Conservation (phyloP, 2,797 vertebrate genomes). For the Chlorospingus flavigularis region DNA sequence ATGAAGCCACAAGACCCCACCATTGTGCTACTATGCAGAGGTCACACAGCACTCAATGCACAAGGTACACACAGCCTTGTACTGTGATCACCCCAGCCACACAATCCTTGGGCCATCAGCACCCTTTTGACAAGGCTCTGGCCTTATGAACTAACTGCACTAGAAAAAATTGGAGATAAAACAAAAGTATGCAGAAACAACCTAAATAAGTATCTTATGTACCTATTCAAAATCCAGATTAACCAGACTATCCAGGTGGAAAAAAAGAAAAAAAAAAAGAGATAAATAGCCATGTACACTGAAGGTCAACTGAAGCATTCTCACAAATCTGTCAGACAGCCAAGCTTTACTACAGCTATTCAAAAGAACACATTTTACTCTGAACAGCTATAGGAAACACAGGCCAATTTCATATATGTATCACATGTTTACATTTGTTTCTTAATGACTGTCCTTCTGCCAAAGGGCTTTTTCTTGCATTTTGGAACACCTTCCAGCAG, state of each 20-base stretch:
- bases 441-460: not conserved
- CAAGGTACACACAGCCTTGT: not conserved
- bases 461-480: not conserved
- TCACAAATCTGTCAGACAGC: not conserved
- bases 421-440: not conserved
- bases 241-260: not conserved
- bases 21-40: not conserved
- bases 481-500: not conserved
- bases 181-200: not conserved
- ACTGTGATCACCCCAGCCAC: not conserved
- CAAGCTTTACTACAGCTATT: not conserved
- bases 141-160: not conserved
- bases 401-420: not conserved
- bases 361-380: not conserved
- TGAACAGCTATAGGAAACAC: rapidly evolving
- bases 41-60: not conserved
- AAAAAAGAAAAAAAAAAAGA: too few relatives aligned
- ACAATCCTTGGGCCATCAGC: not conserved
- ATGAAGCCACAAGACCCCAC: not conserved
- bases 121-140: not conserved
- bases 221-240: not conserved
- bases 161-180: not conserved
- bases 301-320: not conserved
- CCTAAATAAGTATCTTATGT: not conserved
- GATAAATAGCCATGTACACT: not conserved